Evolutionary conservation across 2,113 vertebrate species (phyloP).

Genomic region (Megatriorchis doriae): DNA sequence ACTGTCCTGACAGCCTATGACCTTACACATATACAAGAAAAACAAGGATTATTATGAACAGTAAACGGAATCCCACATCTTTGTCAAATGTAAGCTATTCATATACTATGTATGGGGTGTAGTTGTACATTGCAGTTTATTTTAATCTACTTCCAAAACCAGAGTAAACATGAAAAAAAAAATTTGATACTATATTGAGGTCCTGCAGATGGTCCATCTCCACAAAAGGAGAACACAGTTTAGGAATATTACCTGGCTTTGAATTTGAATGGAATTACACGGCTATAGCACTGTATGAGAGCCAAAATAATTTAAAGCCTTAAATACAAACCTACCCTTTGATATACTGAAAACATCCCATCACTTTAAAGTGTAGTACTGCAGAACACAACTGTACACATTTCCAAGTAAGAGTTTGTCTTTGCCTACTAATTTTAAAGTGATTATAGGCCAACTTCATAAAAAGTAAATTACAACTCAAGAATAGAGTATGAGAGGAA

Average conservation of each 20-base stretch:
- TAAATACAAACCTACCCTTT: background rate
- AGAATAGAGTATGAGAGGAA: background rate
- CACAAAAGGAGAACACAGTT: background rate
- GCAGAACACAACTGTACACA: background rate
- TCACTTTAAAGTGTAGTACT: background rate
- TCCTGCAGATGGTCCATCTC: background rate
- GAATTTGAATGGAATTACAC: background rate
- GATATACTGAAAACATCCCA: background rate
- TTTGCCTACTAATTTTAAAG: background rate
- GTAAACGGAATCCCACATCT: background rate
- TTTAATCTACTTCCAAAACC: background rate
- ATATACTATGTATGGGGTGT: background rate
- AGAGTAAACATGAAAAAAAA: background rate
- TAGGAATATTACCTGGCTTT: background rate
- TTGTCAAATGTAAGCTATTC: background rate
- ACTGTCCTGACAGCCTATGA: fast-evolving
- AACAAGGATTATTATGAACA: background rate
- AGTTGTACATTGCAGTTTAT: background rate
- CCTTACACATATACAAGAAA: background rate
- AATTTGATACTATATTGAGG: background rate
- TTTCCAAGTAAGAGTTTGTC: background rate
- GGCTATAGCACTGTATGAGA: background rate
- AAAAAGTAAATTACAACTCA: background rate
- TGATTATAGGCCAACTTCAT: background rate
- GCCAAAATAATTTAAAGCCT: background rate